Base-by-base conservation (phyloP, 2,113 vertebrate species). In the Phocoena phocoena region DNA sequence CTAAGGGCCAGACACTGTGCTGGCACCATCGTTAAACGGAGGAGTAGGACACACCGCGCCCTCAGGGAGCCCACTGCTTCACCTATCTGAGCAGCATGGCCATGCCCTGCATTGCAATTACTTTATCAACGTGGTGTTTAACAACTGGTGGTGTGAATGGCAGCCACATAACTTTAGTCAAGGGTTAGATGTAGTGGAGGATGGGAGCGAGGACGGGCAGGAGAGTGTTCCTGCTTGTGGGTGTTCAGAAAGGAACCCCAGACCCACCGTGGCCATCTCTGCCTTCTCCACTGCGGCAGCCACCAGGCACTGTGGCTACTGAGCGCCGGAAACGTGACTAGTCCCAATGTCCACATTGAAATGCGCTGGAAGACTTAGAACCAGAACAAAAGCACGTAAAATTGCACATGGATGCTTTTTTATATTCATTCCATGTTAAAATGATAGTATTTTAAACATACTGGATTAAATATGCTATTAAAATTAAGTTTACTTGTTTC, bases 61-160 rank as follows among this genome's bases (percentile, higher is more conserved):
- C 81, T 28, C 47, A 8, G 73, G 65, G 47, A 60, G 73, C 38
- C 58, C 18, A 4, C 47, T 13, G 17, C 20, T 23, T 13, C 3
- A 0, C 70, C 28, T 33, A 0, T 53, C 38, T 47, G 58, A n/a
- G 26, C 41, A 21, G 9, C 13, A 31, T 0, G 26, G 23, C 62
- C 60, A n/a, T 1, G 3, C 10, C 21, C 58, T 44, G 41, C 28
- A 4, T 0, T 18, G 55, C 28, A 25, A 44, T 70, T 17, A 38
- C 26, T 67, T 91, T 31, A 50, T 31, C 38, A 23, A n/a, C 13
- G 10, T 11, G 38, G 44, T 6, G 6, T 23, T 36, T 65, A 58
- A 26, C 20, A 55, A 9, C 41, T 47, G 50, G 47, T 58, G n/a
- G 67, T 6, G 2, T 3, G 23, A 67, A 67, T 1, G 21, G 81